Base-by-base conservation (phyloP, 2,888 invertebrate species). In the Oeneis ivallda region DNA sequence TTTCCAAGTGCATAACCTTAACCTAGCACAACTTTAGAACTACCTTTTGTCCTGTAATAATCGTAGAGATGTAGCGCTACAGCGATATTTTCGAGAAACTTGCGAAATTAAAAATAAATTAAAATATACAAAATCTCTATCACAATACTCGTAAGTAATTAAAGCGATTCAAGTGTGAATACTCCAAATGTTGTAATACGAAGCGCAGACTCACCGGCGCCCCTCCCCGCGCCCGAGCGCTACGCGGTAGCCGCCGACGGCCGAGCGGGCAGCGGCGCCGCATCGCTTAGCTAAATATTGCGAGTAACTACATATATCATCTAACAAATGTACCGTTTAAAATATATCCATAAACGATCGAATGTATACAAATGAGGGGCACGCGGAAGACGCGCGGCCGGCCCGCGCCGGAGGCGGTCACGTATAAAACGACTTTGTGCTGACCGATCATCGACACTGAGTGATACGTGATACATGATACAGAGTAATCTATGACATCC, bases 141-240 rank as follows among this genome's bases (percentile, higher is more conserved):
- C 92, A 91, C 92, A 92, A 92, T 91, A 91, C 91, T 91, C 89
- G 92, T 91, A 92, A 91, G 91, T 91, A 92, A 91, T 91, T 92
- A 91, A 92, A 92, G 92, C 92, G 84, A 91, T 89, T 88, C 89
- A 89, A 86, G 85, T 89, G 90, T 91, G 90, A 91, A 91, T 89
- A 89, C 89, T 90, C 89, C 89, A 87, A 88, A 45, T 81, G 85
- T 87, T 83, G 87, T 85, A 85, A 86, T 86, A 84, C 80, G 81
- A 85, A 84, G 86, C 86, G 84, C 65, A 80, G 80, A 50, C 50
- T 43, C 56, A 34, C 39, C 60, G 76, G 77, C 79, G 79, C 77
- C 74, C 73, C 74, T 60, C 64, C 60, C 53, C 52, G 37, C 60
- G 13, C 13, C 43, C 77, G 78, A 17, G 58, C 58, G 13, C 13